Base-by-base conservation (phyloP, 2,797 vertebrate genomes). In the Sylvia borin region DNA sequence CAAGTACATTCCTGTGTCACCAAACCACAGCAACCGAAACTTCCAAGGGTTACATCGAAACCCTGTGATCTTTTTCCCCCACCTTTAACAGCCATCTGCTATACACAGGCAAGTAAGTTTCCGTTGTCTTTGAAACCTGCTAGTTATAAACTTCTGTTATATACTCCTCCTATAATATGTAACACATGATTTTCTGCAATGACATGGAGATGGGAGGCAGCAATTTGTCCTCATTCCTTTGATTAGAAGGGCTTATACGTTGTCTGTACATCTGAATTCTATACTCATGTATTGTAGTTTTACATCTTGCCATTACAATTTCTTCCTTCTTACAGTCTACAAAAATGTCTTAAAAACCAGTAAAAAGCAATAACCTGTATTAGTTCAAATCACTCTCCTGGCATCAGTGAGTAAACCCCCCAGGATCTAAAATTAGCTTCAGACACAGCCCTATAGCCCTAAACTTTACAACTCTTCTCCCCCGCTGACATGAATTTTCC, bases 401-500 rank as follows among this genome's bases (percentile, higher is more conserved):
- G 20, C 58, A 89, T 29, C 55, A 70, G 43, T 11, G 2, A 90
- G 16, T 38, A 43, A 89, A 78, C 16, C 2, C 2, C 10, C 10
- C 14, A 26, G 10, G 45, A 76, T 83, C 88, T 73, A 90, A 66
- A 89, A 66, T 48, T 5, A 58, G 27, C 29, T 92, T 71, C 61
- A 85, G 57, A 85, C 51, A n/a, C 2, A 8, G 36, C 17, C 26
- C 15, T 20, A 31, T 0, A 91, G 57, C 11, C 26, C n/a, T 77
- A 43, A 32, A 29, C 25, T 71, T 91, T 45, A 71, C 19, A 76
- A 47, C 10, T 26, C 13, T 32, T 91, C 45, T 43, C 1, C 16
- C 31, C 5, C 0, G 2, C 20, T 8, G 19, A 18, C 3, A 3
- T 0, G 1, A 65, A 34, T 51, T 43, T 87, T 86, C 58, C 45